phyloP scores from a whole-genome alignment of 1,140 invertebrate genomes.

The Araneus ventricosus region DNA sequence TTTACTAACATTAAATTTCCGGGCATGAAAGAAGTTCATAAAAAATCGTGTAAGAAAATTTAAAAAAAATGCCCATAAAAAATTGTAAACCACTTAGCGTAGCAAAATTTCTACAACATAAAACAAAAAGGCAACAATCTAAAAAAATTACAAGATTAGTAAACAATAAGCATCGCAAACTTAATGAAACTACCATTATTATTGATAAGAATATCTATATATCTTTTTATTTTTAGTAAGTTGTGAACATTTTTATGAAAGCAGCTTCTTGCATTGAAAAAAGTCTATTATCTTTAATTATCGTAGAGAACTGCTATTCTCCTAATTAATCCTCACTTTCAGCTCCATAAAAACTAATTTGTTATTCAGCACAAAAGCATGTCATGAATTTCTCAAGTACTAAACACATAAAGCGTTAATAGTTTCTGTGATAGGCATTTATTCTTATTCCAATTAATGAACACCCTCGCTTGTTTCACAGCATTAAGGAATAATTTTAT shows the following conservation, averaged over 20 bases:
- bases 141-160: background rate
- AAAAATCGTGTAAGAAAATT: too few relatives aligned
- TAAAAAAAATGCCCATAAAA: too few relatives aligned
- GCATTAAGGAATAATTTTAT: slow-evolving; percentile 1
- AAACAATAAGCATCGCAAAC: background rate
- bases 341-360: background rate
- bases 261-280: background rate
- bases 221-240: background rate
- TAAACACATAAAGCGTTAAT: background rate
- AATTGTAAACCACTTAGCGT: too few relatives aligned
- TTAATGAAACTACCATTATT: background rate
- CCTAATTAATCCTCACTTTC: background rate
- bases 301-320: background rate
- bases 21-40: too few relatives aligned
- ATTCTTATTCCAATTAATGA: background rate
- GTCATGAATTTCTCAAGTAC: background rate
- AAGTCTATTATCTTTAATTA: background rate
- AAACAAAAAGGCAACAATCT: too few relatives aligned
- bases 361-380: background rate
- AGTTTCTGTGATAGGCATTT: background rate
- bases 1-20: too few relatives aligned
- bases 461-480: background rate
- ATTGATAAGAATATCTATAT: background rate
- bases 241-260: background rate
- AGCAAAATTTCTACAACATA: too few relatives aligned